Percentiles rank a stretch among this genome's conserved stretches.
Conservation (phyloP, 2,888 invertebrate species). For the Eristalis pertinax region DNA sequence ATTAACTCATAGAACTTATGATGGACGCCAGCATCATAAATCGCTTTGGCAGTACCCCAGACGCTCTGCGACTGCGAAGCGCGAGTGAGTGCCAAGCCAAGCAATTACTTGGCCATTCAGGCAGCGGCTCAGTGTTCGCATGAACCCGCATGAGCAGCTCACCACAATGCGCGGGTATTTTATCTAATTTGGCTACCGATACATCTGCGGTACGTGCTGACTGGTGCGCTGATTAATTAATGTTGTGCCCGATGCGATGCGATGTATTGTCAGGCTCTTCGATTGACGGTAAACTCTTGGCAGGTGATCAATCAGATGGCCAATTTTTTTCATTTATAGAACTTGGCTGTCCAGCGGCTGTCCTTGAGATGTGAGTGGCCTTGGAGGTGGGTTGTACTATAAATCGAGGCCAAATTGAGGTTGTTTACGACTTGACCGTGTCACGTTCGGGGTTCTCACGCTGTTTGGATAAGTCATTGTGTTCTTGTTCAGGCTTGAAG, state of each 20-base stretch:
- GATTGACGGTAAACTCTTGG: conserved; percentile 8
- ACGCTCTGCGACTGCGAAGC: background rate
- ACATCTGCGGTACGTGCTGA: conserved; percentile 30
- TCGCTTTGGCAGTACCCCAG: conserved; percentile 12
- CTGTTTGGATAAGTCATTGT: too few species aligned
- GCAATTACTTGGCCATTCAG: conserved; percentile 40
- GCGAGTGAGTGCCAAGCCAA: background rate
- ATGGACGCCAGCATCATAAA: conserved; percentile 27
- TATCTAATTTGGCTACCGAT: conserved; percentile 44
- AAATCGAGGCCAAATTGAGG: background rate
- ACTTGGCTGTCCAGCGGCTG: too few species aligned
- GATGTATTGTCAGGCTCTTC: background rate
- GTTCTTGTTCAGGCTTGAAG: too few species aligned
- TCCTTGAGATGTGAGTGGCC: background rate
- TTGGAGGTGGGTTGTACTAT: background rate
- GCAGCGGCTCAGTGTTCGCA: background rate
- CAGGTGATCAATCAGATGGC: background rate
- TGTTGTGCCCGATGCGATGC: conserved; percentile 28
- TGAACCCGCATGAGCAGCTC: background rate
- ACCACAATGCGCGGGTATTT: background rate
- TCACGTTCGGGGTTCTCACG: too few species aligned
- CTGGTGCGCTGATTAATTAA: conserved; percentile 47
- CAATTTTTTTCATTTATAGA: background rate
- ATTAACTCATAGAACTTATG: conserved; percentile 40
- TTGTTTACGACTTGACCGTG: background rate